Base-by-base conservation (phyloP, 1,140 invertebrate species). In the Spodoptera frugiperda region DNA sequence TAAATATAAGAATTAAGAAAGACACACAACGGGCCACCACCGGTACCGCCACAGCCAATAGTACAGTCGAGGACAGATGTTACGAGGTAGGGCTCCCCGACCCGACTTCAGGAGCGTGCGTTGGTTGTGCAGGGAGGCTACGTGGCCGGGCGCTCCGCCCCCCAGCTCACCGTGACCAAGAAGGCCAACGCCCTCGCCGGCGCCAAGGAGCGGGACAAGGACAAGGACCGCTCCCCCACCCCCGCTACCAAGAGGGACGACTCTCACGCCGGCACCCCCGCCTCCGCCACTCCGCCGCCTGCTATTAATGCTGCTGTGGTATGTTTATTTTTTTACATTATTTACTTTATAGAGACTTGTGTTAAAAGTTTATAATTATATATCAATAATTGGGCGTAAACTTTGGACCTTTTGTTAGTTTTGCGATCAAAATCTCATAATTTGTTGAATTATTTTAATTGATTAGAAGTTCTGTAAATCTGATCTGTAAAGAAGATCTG, bases 121-220 rank as follows among this genome's bases (percentile, higher is more conserved):
- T 89, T 95, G 78, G 92, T 95, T 89, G 95, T 95, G 76, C 95
- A 95, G 94, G 95, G 95, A 78, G 95, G 95, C 63, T 95, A 95
- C 88, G 95, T 95, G 78, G 93, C 94, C 57, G 94, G 93, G 46
- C 94, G 94, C 73, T 92, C 87, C 33, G 90, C 86, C 49, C 91
- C 94, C 76, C 93, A 94, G 78, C 90, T 96, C 79, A 96, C 95
- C 54, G 95, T 96, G n/a, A 94, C 92, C 87, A 95, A 96, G 94
- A 95, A 96, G 84, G 95, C 95, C 39, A 97, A 97, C 94, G 95
- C 97, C 59, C 91, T 97, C 49, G 95, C 91, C 63, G 84, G 81
- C 11, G 83, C 83, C 54, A 84, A 84, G 75, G 88, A 88, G 57
- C 48, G 78, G 2, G 86, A 54, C 21, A 54, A 59, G 44, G 71